Percentiles rank a stretch among this genome's conserved stretches.
These are phyloP conservation scores for Hyla sarda DNA, from an alignment of 2,113 vertebrate species.

Conservation along the genomic window DNA sequence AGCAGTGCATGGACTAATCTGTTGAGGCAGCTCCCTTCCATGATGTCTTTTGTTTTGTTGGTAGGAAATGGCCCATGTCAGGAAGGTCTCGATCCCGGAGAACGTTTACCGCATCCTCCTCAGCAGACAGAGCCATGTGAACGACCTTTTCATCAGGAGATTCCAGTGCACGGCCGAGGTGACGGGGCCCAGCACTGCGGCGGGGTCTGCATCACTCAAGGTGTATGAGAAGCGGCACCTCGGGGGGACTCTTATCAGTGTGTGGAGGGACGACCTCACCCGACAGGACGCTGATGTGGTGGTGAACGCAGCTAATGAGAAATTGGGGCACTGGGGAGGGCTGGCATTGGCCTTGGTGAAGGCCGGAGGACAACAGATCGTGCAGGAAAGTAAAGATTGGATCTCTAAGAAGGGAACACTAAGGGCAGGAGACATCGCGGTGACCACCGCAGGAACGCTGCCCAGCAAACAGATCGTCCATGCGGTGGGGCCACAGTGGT, in stretches of 20 bases:
- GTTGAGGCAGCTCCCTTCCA: not conserved
- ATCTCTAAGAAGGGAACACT: conserved; percentile 29
- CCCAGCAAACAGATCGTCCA: conserved; percentile 81
- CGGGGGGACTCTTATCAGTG: conserved; percentile 69
- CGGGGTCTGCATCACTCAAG: not conserved
- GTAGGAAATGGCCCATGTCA: not conserved
- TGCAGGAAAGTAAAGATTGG: conserved; percentile 56
- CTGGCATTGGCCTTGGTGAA: conserved; percentile 78
- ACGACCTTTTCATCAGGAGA: conserved; percentile 67
- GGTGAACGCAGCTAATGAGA: conserved; percentile 86
- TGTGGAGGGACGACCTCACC: conserved; percentile 85
- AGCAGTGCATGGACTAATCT: no score
- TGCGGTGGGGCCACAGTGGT: conserved; percentile 79
- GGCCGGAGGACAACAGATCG: conserved; percentile 77
- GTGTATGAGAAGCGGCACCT: conserved; percentile 68
- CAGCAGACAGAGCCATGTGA: conserved; percentile 62
- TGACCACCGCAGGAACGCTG: conserved; percentile 71
- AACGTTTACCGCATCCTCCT: conserved; percentile 65
- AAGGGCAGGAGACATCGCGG: conserved; percentile 63
- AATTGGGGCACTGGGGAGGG: conserved; percentile 72
- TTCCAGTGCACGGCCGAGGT: conserved; percentile 73
- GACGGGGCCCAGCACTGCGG: conserved; percentile 36
- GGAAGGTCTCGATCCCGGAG: not conserved
- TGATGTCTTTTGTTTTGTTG: not conserved
- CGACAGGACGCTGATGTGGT: conserved; percentile 74